Base-by-base conservation (phyloP, 2,888 invertebrate species). In the Stramonita haemastoma region DNA sequence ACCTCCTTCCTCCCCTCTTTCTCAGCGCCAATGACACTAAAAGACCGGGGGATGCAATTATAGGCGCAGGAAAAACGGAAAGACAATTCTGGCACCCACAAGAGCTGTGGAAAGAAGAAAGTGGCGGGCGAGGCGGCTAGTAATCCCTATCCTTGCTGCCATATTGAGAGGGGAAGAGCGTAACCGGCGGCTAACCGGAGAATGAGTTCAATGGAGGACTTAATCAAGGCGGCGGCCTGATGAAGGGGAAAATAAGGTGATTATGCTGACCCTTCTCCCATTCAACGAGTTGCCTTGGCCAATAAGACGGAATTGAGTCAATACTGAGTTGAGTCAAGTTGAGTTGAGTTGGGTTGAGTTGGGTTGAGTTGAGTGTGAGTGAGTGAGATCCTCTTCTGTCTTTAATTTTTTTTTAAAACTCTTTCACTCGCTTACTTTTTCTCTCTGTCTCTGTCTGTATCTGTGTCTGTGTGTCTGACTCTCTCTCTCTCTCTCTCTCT, bases 221-320 rank as follows among this genome's bases (percentile, higher is more conserved):
- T 90, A 90, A 90, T 90, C 90, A 90, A 89, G 87, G 87, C 84
- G 79, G 85, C 87, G 77, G 85, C 81, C 77, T 90, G 90, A 90
- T 90, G 90, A 89, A 90, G 90, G 89, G 89, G 90, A 89, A 90
- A 90, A 90, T 89, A 87, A 89, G 89, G 87, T 89, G 87, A 90
- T 89, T 89, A 89, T 87, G 79, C 87, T 89, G 90, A 90, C 90
- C 90, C 89, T 85, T 89, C 86, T 26, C 57, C 70, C 89, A 89
- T 89, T 89, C 89, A 89, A 73, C 84, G 70, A 85, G 73, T 81
- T 77, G 87, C 87, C 89, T 66, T 85, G 84, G 90, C 89, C 89
- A 90, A 90, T 89, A 87, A 90, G 90, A 89, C 56, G 85, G 87
- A 89, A 90, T 90, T 89, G 89, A 90, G 87, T 89, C 90, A 85